A percentile compares a stretch with the other conserved stretches of the same genome.
Conservation (phyloP, 1,140 invertebrate species). For the Dendroctonus ponderosae region DNA sequence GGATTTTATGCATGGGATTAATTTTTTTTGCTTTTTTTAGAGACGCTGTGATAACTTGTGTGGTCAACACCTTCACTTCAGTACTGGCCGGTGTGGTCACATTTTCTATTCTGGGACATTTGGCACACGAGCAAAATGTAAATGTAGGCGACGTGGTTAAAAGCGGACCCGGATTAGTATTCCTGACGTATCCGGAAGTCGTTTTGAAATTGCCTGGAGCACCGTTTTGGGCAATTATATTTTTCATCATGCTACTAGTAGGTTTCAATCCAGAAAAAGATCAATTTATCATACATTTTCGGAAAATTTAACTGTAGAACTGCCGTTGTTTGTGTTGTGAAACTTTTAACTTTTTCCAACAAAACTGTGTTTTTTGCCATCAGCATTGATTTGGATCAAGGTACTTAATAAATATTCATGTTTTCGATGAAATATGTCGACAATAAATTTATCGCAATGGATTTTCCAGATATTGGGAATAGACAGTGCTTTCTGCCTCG, state of each 20-base stretch:
- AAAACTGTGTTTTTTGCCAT: too few species aligned
- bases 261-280: conserved; percentile 31
- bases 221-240: conserved; percentile 62
- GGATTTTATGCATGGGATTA: neutral
- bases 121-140: conserved; percentile 56
- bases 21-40: conserved; percentile 47
- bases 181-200: conserved; percentile 68
- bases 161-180: conserved; percentile 65
- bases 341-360: neutral
- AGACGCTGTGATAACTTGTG: conserved; percentile 64
- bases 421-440: neutral
- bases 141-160: conserved; percentile 60
- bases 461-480: conserved; percentile 57
- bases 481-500: conserved; percentile 63
- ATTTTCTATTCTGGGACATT: conserved; percentile 64
- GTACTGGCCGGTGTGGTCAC: conserved; percentile 63
- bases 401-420: neutral
- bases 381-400: neutral
- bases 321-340: neutral
- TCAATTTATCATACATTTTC: neutral
- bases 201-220: conserved; percentile 64
- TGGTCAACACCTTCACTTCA: conserved; percentile 66
- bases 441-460: neutral
- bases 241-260: conserved; percentile 67
- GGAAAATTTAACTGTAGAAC: neutral